Evolutionary conservation across 2,113 vertebrate species (phyloP).

Genomic region (Nibea coibor): DNA sequence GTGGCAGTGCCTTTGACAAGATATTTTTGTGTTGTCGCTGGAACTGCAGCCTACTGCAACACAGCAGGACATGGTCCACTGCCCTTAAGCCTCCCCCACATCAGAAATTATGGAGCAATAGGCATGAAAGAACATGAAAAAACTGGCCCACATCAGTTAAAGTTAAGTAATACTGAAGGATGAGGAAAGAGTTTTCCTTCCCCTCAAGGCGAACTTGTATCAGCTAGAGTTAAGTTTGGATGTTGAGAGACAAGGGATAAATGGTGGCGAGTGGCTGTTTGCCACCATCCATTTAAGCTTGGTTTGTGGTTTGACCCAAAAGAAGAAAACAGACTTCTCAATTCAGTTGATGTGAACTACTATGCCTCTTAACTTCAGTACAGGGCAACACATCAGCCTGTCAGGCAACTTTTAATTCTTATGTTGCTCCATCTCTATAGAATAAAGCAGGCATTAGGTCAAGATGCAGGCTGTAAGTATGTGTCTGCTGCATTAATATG

Average conservation of each 20-base stretch:
- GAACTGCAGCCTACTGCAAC: not conserved
- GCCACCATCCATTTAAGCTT: not conserved
- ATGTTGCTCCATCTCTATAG: not conserved
- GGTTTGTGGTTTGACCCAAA: constrained; percentile 8
- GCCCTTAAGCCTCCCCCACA: not conserved
- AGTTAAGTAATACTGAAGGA: not conserved
- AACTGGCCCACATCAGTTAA: not conserved
- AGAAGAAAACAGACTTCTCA: not conserved
- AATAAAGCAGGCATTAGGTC: not conserved
- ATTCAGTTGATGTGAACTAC: not conserved
- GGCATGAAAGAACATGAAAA: not conserved
- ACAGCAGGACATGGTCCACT: constrained; percentile 6
- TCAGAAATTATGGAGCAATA: not conserved
- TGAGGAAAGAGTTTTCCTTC: not conserved
- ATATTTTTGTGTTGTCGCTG: not conserved
- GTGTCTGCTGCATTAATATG: not conserved
- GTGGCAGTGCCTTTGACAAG: not conserved
- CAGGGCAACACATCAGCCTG: not conserved
- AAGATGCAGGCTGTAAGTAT: no score
- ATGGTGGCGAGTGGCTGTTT: no score
- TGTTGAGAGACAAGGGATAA: not conserved
- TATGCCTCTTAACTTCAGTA: not conserved
- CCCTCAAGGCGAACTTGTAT: not conserved
- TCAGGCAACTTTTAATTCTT: not conserved
- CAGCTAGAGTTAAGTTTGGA: not conserved